Base-by-base conservation (phyloP, 2,888 invertebrate genomes). In the Lysandra coridon region DNA sequence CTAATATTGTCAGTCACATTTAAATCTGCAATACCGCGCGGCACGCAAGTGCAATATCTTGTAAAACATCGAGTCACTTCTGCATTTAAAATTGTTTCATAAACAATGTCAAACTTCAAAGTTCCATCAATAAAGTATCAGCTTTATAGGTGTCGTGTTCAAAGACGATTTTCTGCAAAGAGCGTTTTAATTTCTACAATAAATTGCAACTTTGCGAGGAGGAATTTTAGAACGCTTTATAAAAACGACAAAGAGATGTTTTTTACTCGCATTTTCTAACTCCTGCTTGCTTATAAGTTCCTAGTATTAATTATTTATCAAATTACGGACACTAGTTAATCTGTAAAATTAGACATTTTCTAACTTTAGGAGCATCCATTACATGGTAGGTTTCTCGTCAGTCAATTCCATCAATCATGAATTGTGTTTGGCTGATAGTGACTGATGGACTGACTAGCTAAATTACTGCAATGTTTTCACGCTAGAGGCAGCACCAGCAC, bases 51-150 rank as follows among this genome's bases (percentile, higher is more conserved):
- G 64, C 64, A 62, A 62, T 7, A 30, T 64, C 30, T 64, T 23
- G 30, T 4, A 64, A 64, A 64, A 12, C 4, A 30, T 4, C 64
- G 10, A 64, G 64, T 4, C 10, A 14, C 12, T 64, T 4, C 10
- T 30, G 23, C 10, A 64, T 62, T 69, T 37, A 12, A 69, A 37
- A 69, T 37, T 37, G 33, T 69, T 37, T 69, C 69, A 64, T 30
- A 30, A 30, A 57, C 62, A 62, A n/a, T 30, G 33, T 1, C 33
- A 69, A 69, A 69, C 37, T 69, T 1, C 33, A 69, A 69, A 69
- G 69, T 69, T 69, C 17, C 69, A 69, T 69, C 33, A 69, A 69
- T 69, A 69, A 69, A 69, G 69, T 33, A 69, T 5, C 69, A 69
- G 69, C 33, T 37, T 69, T 69, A 33, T 30, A 4, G 64, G 64